Evolutionary conservation across 2,797 vertebrate species (phyloP), one percentile per base, ranked within the genome.

Genomic region (Chaetodon trifasciatus): DNA sequence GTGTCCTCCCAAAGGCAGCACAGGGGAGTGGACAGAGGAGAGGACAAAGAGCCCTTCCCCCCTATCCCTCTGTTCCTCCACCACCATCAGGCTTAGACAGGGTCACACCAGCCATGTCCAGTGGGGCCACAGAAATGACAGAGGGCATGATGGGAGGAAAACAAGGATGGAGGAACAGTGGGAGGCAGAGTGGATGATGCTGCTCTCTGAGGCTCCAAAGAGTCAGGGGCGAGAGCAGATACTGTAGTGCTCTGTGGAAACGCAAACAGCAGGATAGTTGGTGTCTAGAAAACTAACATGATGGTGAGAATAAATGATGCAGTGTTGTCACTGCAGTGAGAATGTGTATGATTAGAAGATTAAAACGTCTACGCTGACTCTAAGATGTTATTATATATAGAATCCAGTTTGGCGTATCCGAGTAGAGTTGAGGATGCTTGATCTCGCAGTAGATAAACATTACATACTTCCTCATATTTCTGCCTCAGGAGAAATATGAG

Each of bases 171-270:
- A 57, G 61, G 76, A 73, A 56, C 88, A 64, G 74, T 65, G 56
- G 88, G 87, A 60, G 81, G 77, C 39, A 24, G 85, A 88, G 79
- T 80, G 81, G 62, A 64, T 75, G 73, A 58, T 74, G 75, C 72
- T 70, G 70, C 39, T 47, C 42, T 84, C 57, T 46, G 24, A 80
- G n/a, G 70, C 67, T 61, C 56, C 0, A 24, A 67, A 60, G 83
- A 79, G 23, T 78, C 46, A 13, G 58, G 61, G 52, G 42, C 60
- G 37, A 28, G 10, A 70, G 63, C 65, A 57, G 66, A 79, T 64
- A 68, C 47, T 79, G 64, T 67, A 10, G 8, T 60, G 21, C 60
- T 82, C 55, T 44, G 57, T 65, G 39, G 60, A 69, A 64, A 83
- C 70, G 64, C 70, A 75, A 65, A 66, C 55, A 68, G 53, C 44